Evolutionary conservation across 2,888 invertebrate species (phyloP).

Genomic region (Nymphalis polychloros): DNA sequence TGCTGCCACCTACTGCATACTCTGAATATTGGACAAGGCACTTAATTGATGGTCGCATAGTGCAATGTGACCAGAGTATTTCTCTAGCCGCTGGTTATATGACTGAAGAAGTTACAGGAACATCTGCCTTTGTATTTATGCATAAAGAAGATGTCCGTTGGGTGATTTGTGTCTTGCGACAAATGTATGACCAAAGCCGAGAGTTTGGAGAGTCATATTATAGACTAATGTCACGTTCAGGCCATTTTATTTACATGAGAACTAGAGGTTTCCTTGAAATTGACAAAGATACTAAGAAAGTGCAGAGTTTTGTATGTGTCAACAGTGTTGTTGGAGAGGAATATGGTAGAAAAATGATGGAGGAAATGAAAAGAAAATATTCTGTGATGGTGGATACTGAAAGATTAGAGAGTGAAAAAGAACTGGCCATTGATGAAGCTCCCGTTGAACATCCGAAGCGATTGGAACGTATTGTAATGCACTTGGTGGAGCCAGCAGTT

Average conservation of each 20-base stretch:
- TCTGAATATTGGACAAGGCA: constrained; percentile 96
- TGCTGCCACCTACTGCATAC: constrained; percentile 84
- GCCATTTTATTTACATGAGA: constrained; percentile 91
- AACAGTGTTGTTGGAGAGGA: constrained; percentile 90
- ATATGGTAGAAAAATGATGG: constrained; percentile 86
- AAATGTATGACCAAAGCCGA: constrained; percentile 93
- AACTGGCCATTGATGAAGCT: constrained; percentile 56
- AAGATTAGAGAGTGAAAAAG: constrained; percentile 58
- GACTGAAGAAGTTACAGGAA: constrained; percentile 93
- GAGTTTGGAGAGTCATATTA: constrained; percentile 94
- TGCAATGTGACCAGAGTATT: constrained; percentile 95
- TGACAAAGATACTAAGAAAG: constrained; percentile 87
- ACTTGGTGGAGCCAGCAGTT: constrained; percentile 77
- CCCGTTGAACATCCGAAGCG: constrained; percentile 87
- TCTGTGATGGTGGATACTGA: constrained; percentile 85
- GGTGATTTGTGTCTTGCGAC: constrained; percentile 92
- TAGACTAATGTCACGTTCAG: constrained; percentile 89
- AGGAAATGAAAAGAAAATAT: constrained; percentile 90
- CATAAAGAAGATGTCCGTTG: constrained; percentile 94
- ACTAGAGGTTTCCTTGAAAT: constrained; percentile 93
- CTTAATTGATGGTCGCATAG: constrained; percentile 92
- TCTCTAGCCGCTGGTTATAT: constrained; percentile 94
- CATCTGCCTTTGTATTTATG: constrained; percentile 94
- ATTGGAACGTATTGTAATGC: constrained; percentile 87
- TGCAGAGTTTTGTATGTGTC: constrained; percentile 93